Evolutionary conservation across 2,113 vertebrate species (phyloP), one percentile per base, ranked within the genome.

Genomic region (Sarotherodon lohbergeri): DNA sequence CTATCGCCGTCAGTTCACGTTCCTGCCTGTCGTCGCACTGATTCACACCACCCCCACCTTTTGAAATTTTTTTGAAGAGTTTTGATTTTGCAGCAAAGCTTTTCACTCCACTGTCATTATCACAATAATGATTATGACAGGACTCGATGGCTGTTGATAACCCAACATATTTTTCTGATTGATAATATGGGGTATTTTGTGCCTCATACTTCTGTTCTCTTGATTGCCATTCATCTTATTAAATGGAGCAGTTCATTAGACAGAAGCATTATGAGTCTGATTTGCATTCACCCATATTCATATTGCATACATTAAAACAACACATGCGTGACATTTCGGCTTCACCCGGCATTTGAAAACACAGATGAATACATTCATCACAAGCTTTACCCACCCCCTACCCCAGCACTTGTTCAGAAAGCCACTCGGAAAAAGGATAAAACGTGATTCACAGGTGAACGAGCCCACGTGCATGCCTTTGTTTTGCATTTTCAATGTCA

Each of bases 231-330:
- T 93, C 91, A 92, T 93, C 92, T 88, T 89, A 93, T 94, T 91
- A 94, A 94, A 92, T 88, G 89, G 85, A 96, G 92, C 89, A 92
- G 90, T 91, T 95, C 94, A 95, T 96, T 93, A 94, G 92, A 91
- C 86, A 68, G 86, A 82, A 52, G 86, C 91, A 90, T 93, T 91
- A 90, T 87, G 93, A 89, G 55, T 92, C 89, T 92, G 84, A 95
- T 95, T 95, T 95, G 95, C 95, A 95, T 93, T 79, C n/a, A 52
- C 89, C 90, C 90, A 90, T 93, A 93, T 96, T 95, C 95, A 95
- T 93, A 91, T 92, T 41, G 94, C 93, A 94, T 92, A 91, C 89
- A 94, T 94, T 93, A 93, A 89, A 91, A 91, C 78, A 92, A 92
- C 90, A 95, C 93, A 76, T 78, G 93, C 88, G 50, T 92, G 94